A percentile compares a stretch with the other conserved stretches of the same genome.
Conservation (phyloP, 2,113 vertebrate genomes). For the Bolborhynchus lineola region DNA sequence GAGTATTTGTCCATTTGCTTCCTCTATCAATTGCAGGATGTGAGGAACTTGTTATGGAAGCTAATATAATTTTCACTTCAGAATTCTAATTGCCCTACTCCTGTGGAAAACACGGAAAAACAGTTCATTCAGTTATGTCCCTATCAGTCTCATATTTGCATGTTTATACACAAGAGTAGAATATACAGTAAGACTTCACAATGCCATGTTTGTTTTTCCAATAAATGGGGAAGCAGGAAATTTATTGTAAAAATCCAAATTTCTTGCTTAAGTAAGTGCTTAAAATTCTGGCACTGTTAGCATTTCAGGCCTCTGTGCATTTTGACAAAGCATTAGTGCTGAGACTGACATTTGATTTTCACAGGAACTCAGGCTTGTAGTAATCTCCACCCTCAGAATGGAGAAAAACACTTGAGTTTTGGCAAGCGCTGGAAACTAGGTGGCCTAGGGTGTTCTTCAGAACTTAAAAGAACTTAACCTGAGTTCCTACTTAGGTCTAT, state of each 20-base stretch:
- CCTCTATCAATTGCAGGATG: neutral
- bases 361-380: neutral
- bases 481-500: neutral
- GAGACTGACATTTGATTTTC: neutral
- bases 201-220: neutral
- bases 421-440: neutral
- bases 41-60: neutral
- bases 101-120: neutral
- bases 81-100: neutral
- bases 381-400: neutral
- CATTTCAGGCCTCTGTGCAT: neutral
- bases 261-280: neutral
- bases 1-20: neutral
- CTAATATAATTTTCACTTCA: neutral
- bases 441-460: neutral
- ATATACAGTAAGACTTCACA: neutral
- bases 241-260: neutral
- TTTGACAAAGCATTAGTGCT: neutral
- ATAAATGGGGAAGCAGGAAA: neutral
- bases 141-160: neutral
- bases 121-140: neutral
- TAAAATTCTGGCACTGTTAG: neutral
- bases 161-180: neutral
- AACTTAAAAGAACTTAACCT: neutral
- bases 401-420: neutral